phyloP scores from a whole-genome alignment of 2,888 invertebrate genomes.

The Leistus spinibarbis region DNA sequence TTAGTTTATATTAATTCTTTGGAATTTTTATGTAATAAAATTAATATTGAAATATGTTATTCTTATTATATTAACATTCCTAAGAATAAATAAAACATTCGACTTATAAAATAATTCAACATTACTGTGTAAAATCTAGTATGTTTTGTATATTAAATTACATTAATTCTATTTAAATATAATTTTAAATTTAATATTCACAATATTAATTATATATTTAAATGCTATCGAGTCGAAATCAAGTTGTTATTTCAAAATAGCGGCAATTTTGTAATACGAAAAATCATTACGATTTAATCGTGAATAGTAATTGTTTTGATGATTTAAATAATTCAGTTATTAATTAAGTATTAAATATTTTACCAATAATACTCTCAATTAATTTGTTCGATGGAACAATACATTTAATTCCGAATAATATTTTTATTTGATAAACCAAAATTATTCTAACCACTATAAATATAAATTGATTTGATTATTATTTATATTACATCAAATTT shows the following conservation, averaged over 20 bases:
- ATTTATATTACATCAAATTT: not conserved
- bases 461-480: not conserved
- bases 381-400: not conserved
- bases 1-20: no score
- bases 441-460: not conserved
- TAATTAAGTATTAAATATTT: not conserved
- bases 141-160: no score
- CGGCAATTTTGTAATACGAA: not conserved
- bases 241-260: not conserved
- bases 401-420: not conserved
- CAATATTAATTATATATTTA: no score
- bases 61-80: no score
- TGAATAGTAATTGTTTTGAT: not conserved
- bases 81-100: no score
- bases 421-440: no score
- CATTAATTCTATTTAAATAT: no score
- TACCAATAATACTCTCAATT: not conserved
- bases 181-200: no score
- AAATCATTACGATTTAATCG: not conserved
- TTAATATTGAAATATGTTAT: no score
- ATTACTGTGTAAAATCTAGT: no score
- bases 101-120: no score
- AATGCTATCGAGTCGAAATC: not conserved
- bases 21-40: no score
- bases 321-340: not conserved